Evolutionary conservation across 2,113 vertebrate genomes (phyloP).

Genomic region (Hippocampus mohnikei): DNA sequence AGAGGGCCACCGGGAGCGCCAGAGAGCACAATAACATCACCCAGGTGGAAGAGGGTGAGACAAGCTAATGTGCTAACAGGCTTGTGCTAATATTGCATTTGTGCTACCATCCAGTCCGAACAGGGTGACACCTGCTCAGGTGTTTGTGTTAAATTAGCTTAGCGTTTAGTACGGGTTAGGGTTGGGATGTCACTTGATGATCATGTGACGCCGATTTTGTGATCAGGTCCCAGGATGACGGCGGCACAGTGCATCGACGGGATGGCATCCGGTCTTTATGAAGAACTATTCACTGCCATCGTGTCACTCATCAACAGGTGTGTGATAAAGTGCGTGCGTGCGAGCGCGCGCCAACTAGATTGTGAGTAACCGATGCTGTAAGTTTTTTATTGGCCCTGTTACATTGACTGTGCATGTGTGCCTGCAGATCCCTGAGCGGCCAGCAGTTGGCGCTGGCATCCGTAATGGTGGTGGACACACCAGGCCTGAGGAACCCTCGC

Average conservation of each 20-base stretch:
- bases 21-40: conserved; percentile 7
- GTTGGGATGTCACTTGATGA: too few relatives aligned
- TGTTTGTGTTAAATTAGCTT: too few relatives aligned
- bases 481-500: conserved; percentile 85
- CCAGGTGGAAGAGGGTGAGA: conserved; percentile 63
- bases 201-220: neutral
- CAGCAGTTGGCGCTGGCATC: conserved; percentile 84
- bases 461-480: conserved; percentile 87
- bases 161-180: neutral
- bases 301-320: conserved; percentile 94
- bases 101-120: too few relatives aligned
- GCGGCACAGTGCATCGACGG: conserved; percentile 86
- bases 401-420: neutral
- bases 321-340: neutral
- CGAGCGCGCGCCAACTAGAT: conserved; percentile 63
- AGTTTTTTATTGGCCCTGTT: too few relatives aligned
- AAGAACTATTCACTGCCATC: conserved; percentile 82
- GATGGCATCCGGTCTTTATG: conserved; percentile 89
- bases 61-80: neutral
- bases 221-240: conserved; percentile 80
- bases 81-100: neutral
- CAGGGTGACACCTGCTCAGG: too few relatives aligned
- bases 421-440: conserved; percentile 81
- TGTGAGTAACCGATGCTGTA: too few relatives aligned
- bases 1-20: conserved; percentile 70